A percentile compares a stretch with the other conserved stretches of the same genome.
These are phyloP conservation scores for Andricus grossulariae DNA, from an alignment of 1,140 invertebrate species.

Conservation along the genomic window DNA sequence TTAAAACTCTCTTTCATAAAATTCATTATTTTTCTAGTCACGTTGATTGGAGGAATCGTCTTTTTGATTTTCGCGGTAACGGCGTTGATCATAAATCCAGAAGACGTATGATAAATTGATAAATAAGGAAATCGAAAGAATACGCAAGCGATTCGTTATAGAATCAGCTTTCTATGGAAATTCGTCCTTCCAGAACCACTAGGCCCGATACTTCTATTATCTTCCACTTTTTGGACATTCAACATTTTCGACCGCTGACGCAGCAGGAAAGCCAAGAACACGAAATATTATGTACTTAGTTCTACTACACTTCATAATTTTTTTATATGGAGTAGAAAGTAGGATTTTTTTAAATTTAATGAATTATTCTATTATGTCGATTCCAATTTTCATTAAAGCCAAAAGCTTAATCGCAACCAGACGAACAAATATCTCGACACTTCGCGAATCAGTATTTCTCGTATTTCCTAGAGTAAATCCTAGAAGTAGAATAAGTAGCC, in stretches of 20 bases:
- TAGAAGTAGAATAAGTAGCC: neutral
- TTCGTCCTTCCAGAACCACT: neutral
- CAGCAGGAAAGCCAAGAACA: neutral
- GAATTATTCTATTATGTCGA: neutral
- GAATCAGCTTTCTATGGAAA: slow-evolving; percentile 3
- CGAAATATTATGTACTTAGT: slow-evolving; percentile 9
- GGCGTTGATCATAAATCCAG: slow-evolving; percentile 86
- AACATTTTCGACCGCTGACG: neutral
- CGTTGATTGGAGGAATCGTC: slow-evolving; percentile 93
- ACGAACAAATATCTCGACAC: neutral
- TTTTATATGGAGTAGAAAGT: neutral
- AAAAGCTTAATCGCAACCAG: too few relatives aligned
- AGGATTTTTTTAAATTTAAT: neutral
- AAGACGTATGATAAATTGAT: slow-evolving; percentile 50
- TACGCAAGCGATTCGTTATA: neutral
- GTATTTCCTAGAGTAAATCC: neutral
- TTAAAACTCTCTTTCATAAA: too few relatives aligned
- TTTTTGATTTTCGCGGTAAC: slow-evolving; percentile 95
- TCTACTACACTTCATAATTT: neutral
- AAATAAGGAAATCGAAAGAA: slow-evolving; percentile 26
- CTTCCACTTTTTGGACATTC: neutral
- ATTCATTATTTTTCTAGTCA: slow-evolving; percentile 82
- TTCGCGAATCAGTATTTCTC: neutral
- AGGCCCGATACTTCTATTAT: neutral
- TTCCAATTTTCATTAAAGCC: too few relatives aligned